Percentiles rank a stretch among this genome's conserved stretches.
phyloP scores from a whole-genome alignment of 2,113 vertebrate genomes.

The Ranitomeya imitator region DNA sequence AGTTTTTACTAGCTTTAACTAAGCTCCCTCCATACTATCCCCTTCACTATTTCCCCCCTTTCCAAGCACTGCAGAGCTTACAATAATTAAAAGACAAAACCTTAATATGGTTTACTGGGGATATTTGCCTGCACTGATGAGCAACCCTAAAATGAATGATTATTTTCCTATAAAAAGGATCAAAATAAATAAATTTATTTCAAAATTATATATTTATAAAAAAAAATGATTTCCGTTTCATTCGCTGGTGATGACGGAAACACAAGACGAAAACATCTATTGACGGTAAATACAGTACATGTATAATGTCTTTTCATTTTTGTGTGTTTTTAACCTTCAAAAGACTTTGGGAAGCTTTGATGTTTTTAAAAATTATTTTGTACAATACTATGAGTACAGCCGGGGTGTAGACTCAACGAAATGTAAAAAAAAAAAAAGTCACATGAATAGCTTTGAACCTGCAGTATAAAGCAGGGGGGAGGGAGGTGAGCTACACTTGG shows the following conservation, averaged over 20 bases:
- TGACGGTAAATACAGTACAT: conserved; percentile 21
- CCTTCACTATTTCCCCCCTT: conserved; percentile 52
- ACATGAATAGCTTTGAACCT: conserved; percentile 69
- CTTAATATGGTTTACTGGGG: background rate
- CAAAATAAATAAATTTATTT: conserved; percentile 47
- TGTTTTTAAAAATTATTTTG: conserved; percentile 62
- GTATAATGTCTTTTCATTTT: conserved; percentile 58
- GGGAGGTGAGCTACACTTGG: conserved; percentile 58
- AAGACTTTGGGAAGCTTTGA: conserved; percentile 68
- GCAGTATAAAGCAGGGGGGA: conserved; percentile 61
- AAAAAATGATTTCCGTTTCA: background rate
- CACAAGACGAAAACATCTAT: conserved; percentile 34
- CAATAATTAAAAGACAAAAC: conserved; percentile 61
- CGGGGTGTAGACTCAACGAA: background rate
- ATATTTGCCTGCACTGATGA: background rate
- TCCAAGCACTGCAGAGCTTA: conserved; percentile 66
- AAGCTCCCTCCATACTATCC: conserved; percentile 73
- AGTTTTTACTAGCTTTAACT: conserved; percentile 76
- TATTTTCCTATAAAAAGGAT: conserved; percentile 55
- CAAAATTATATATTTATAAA: background rate
- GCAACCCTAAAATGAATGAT: conserved; percentile 59
- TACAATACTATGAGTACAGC: conserved; percentile 41
- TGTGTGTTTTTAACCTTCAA: conserved; percentile 70
- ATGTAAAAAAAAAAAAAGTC: background rate
- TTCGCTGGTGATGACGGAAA: conserved; percentile 11